Evolutionary conservation across 2,888 invertebrate genomes (phyloP).

Genomic region (Seira ritae): DNA sequence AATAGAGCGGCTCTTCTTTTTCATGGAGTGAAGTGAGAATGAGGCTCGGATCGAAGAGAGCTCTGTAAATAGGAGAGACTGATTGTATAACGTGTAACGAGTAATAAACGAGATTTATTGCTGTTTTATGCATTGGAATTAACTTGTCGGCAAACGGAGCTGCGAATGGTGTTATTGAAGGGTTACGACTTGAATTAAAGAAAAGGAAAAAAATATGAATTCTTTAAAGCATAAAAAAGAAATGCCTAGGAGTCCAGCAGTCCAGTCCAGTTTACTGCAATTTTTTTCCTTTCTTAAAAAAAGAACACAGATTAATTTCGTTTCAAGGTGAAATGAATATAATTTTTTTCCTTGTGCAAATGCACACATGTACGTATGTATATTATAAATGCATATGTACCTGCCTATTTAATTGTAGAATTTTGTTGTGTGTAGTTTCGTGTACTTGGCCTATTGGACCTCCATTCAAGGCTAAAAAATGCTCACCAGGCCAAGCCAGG

Average conservation of each 20-base stretch:
- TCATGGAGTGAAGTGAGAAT: constrained; percentile 19
- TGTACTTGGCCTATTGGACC: too few species aligned
- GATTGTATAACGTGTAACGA: neutral
- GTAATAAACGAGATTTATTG: constrained; percentile 58
- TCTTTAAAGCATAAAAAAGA: constrained; percentile 31
- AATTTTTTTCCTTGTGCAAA: neutral
- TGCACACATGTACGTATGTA: too few species aligned
- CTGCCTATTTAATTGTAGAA: neutral
- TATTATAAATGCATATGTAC: too few species aligned
- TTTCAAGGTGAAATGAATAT: neutral
- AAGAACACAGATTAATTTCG: too few species aligned
- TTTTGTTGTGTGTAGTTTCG: neutral
- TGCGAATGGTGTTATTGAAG: constrained; percentile 56
- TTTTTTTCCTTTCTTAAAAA: constrained; percentile 37
- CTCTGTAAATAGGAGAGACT: neutral
- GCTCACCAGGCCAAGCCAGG: constrained; percentile 1
- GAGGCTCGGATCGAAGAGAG: neutral
- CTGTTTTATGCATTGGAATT: constrained; percentile 55
- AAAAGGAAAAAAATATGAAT: constrained; percentile 39
- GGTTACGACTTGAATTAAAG: constrained; percentile 12
- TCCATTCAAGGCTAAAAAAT: too few species aligned
- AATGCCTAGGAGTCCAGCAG: too few species aligned
- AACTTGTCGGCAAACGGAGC: constrained; percentile 57
- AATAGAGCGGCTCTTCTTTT: neutral
- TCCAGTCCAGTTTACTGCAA: constrained; percentile 22